Percentiles rank a stretch among this genome's conserved stretches.
phyloP scores from a whole-genome alignment of 2,113 vertebrate species.

The Riparia riparia region DNA sequence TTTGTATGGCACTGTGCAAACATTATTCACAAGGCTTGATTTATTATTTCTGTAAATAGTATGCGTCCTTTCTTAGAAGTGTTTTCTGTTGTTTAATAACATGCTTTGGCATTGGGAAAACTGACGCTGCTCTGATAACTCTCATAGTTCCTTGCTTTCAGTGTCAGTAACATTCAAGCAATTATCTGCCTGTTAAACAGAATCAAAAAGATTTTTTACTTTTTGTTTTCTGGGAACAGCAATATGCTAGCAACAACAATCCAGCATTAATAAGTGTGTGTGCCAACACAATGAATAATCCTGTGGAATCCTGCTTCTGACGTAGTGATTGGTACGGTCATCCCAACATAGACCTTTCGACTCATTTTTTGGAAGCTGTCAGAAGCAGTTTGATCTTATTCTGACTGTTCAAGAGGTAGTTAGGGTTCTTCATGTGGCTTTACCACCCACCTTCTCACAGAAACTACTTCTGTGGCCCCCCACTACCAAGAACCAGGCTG shows the following conservation, averaged over 20 bases:
- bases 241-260: neutral
- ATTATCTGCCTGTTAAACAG: neutral
- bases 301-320: neutral
- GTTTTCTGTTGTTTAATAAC: slow-evolving; percentile 45
- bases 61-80: slow-evolving; percentile 7
- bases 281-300: neutral
- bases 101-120: neutral
- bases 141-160: neutral
- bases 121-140: neutral
- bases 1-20: slow-evolving; percentile 9
- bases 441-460: neutral
- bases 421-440: neutral
- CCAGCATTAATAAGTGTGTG: neutral
- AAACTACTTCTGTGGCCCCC: neutral
- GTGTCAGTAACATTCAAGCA: neutral
- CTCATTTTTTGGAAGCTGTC: neutral
- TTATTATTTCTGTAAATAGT: slow-evolving; percentile 15
- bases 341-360: neutral
- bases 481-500: neutral
- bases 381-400: neutral
- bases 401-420: neutral
- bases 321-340: rapidly evolving
- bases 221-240: slow-evolving; percentile 17
- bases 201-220: neutral
- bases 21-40: neutral